phyloP scores from a whole-genome alignment of 1,140 invertebrate species.

The Triops cancriformis region DNA sequence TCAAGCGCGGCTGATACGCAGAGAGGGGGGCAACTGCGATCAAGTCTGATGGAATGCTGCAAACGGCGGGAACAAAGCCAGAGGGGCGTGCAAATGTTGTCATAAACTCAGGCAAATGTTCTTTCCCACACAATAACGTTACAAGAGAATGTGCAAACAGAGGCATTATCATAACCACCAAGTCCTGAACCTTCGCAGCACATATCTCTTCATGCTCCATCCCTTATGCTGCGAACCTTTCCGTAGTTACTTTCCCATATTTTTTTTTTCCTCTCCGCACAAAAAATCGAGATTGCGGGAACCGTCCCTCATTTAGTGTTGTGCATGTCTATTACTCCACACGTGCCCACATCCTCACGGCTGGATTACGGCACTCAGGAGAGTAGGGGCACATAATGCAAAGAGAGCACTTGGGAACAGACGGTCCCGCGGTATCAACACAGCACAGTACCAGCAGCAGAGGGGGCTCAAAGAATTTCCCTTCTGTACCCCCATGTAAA shows the following conservation, averaged over 20 bases:
- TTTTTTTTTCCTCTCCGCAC: background rate
- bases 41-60: slow-evolving; percentile 9
- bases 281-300: background rate
- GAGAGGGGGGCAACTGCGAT: background rate
- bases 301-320: background rate
- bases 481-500: background rate
- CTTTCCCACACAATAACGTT: slow-evolving; percentile 13
- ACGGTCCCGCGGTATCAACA: background rate
- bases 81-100: slow-evolving; percentile 9
- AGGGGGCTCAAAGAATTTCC: background rate
- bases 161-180: slow-evolving; percentile 10
- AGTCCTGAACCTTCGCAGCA: background rate
- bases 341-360: slow-evolving; percentile 3
- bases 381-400: slow-evolving; percentile 1
- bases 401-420: background rate
- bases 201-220: background rate
- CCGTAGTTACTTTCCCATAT: background rate
- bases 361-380: slow-evolving; percentile 7
- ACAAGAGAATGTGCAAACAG: slow-evolving; percentile 13
- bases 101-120: slow-evolving; percentile 7
- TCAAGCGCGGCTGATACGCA: background rate
- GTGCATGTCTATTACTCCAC: slow-evolving; percentile 9
- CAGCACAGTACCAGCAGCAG: background rate
- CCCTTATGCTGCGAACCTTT: background rate
- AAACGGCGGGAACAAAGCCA: slow-evolving; percentile 9